A percentile compares a stretch with the other conserved stretches of the same genome.
Evolutionary conservation across 2,113 vertebrate genomes (phyloP).

Genomic region (Tychaedon coryphoeus): DNA sequence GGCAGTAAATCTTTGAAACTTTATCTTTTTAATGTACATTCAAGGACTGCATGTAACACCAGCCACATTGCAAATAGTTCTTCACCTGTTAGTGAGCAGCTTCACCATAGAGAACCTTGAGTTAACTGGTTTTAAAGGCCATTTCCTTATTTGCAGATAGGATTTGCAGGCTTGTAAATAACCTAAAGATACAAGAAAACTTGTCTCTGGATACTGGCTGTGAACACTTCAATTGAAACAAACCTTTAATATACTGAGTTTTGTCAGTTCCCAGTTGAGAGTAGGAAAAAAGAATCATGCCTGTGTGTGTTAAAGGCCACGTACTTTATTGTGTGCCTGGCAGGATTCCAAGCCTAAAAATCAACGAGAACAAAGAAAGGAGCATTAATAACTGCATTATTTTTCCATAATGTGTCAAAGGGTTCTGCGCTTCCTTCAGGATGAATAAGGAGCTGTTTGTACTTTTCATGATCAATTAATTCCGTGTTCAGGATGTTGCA

Average conservation of each 20-base stretch:
- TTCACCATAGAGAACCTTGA: background rate
- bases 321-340: conserved; percentile 70
- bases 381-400: conserved; percentile 71
- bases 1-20: conserved; percentile 49
- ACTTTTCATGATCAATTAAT: conserved; percentile 78
- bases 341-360: conserved; percentile 67
- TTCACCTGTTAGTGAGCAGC: conserved; percentile 2
- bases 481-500: conserved; percentile 71
- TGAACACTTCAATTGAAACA: conserved; percentile 33
- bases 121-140: background rate
- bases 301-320: conserved; percentile 61
- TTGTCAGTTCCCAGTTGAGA: conserved; percentile 52
- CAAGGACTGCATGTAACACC: background rate
- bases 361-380: conserved; percentile 55
- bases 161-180: conserved; percentile 40
- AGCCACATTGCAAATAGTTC: background rate
- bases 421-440: conserved; percentile 54
- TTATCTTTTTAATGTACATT: conserved; percentile 9
- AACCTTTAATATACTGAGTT: conserved; percentile 33
- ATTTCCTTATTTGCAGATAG: background rate
- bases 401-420: conserved; percentile 76
- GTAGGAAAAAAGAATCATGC: conserved; percentile 59
- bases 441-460: conserved; percentile 70
- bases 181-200: background rate
- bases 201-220: background rate